phyloP scores from a whole-genome alignment of 2,888 invertebrate genomes.

The Glyphotaelius pellucidus region DNA sequence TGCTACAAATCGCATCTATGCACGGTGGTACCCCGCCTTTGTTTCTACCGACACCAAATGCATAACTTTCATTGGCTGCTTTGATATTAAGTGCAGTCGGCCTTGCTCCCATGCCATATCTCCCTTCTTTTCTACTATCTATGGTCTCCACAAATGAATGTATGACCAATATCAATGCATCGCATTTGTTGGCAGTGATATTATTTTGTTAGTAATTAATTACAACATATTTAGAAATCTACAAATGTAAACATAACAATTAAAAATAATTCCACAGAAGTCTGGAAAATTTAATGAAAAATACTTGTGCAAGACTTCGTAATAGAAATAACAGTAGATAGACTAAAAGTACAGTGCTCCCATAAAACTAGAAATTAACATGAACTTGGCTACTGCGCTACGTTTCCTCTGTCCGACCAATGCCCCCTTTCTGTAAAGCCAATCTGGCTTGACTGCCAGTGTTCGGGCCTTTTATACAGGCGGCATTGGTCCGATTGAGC shows the following conservation, averaged over 20 bases:
- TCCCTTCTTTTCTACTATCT: too few species aligned
- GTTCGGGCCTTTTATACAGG: background rate
- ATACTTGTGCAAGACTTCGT: slow-evolving; percentile 38
- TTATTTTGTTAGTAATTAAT: slow-evolving; percentile 26
- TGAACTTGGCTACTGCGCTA: background rate
- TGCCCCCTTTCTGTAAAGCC: background rate
- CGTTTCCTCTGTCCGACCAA: background rate
- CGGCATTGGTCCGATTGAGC: background rate
- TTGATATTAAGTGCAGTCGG: background rate
- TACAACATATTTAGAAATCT: slow-evolving; percentile 34
- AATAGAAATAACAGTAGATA: slow-evolving; percentile 16
- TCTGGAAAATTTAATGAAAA: slow-evolving; percentile 35
- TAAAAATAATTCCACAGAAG: background rate
- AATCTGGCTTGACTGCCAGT: background rate
- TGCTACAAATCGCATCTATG: too few species aligned
- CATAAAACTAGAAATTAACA: slow-evolving; percentile 16
- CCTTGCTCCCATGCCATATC: too few species aligned
- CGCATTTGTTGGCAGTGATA: slow-evolving; percentile 40
- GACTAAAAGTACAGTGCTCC: slow-evolving; percentile 3
- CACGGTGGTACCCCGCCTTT: too few species aligned
- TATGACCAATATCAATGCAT: slow-evolving; percentile 12
- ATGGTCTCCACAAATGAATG: slow-evolving; percentile 22
- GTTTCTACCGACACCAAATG: too few species aligned
- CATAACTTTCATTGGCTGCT: background rate
- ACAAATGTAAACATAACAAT: slow-evolving; percentile 34